A percentile compares a stretch with the other conserved stretches of the same genome.
Conservation (phyloP, 2,888 invertebrate genomes). For the Apeira syringaria region DNA sequence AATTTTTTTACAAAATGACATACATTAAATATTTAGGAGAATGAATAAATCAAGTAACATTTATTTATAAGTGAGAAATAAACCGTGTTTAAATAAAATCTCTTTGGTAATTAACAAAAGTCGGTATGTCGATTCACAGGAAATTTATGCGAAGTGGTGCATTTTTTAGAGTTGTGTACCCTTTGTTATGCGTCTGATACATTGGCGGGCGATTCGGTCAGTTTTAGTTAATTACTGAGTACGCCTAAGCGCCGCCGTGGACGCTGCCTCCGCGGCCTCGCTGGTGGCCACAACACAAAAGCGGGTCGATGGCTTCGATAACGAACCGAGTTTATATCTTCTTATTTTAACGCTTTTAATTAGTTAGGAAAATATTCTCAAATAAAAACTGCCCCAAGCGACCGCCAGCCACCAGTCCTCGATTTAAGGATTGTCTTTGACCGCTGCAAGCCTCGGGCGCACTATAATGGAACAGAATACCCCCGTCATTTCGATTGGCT, state of each 20-base stretch:
- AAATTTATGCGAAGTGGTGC: constrained; percentile 52
- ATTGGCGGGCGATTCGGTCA: constrained; percentile 49
- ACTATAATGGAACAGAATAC: constrained; percentile 61
- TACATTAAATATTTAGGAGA: too few relatives aligned
- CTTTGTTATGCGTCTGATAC: constrained; percentile 55
- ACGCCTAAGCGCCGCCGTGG: constrained; percentile 57
- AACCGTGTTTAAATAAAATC: too few relatives aligned
- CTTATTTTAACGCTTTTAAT: constrained; percentile 83
- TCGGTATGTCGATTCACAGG: constrained; percentile 24
- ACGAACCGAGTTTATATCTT: constrained; percentile 77
- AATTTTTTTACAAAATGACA: too few relatives aligned
- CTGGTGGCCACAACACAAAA: constrained; percentile 75
- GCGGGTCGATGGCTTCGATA: constrained; percentile 82
- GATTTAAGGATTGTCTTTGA: constrained; percentile 71
- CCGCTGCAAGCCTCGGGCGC: constrained; percentile 60
- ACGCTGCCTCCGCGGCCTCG: constrained; percentile 43
- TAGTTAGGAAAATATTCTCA: constrained; percentile 83
- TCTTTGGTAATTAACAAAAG: too few relatives aligned
- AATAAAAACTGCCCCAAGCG: constrained; percentile 73
- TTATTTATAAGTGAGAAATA: too few relatives aligned
- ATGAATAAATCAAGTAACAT: too few relatives aligned
- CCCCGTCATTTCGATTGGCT: constrained; percentile 68
- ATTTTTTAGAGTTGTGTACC: constrained; percentile 58
- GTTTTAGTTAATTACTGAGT: constrained; percentile 79
- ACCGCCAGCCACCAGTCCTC: constrained; percentile 52